These are phyloP conservation scores for Chelon auratus DNA, from an alignment of 2,797 vertebrate genomes.

Conservation along the genomic window DNA sequence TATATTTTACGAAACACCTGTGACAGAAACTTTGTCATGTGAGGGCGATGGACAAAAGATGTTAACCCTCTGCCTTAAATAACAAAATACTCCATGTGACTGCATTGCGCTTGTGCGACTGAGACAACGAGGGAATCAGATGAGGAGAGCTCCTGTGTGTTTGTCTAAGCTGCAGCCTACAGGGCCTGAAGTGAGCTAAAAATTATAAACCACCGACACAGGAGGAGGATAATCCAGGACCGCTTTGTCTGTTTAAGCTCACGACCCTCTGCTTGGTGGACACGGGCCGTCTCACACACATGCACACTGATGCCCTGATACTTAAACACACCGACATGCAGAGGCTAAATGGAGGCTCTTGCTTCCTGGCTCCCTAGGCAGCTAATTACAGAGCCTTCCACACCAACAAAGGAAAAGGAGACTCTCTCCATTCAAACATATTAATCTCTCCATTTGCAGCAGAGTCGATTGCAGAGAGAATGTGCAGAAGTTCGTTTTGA, in stretches of 20 bases:
- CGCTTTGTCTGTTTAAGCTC: slow-evolving; percentile 63
- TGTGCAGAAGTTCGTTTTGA: slow-evolving; percentile 35
- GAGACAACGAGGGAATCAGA: slow-evolving; percentile 22
- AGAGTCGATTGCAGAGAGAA: slow-evolving; percentile 39
- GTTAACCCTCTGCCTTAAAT: not conserved
- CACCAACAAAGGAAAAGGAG: slow-evolving; percentile 61
- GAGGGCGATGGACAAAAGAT: not conserved
- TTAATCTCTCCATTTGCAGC: slow-evolving; percentile 66
- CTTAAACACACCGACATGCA: slow-evolving; percentile 36
- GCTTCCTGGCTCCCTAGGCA: slow-evolving; percentile 66
- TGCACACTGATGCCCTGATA: slow-evolving; percentile 27
- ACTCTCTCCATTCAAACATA: slow-evolving; percentile 64
- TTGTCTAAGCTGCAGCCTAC: slow-evolving; percentile 27
- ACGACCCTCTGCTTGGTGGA: slow-evolving; percentile 58
- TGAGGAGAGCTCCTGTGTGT: slow-evolving; percentile 3
- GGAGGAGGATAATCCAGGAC: slow-evolving; percentile 66
- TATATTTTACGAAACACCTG: not conserved
- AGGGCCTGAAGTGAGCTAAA: slow-evolving; percentile 39
- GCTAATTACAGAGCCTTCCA: slow-evolving; percentile 70
- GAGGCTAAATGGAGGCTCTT: slow-evolving; percentile 44
- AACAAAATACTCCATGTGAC: slow-evolving; percentile 7
- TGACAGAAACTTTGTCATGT: not conserved
- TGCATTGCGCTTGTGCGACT: slow-evolving; percentile 10
- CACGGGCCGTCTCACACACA: slow-evolving; percentile 28
- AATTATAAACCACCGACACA: slow-evolving; percentile 48